Percentiles rank a stretch among this genome's conserved stretches.
Conservation (phyloP, 2,888 invertebrate species). For the Diloba caeruleocephala region DNA sequence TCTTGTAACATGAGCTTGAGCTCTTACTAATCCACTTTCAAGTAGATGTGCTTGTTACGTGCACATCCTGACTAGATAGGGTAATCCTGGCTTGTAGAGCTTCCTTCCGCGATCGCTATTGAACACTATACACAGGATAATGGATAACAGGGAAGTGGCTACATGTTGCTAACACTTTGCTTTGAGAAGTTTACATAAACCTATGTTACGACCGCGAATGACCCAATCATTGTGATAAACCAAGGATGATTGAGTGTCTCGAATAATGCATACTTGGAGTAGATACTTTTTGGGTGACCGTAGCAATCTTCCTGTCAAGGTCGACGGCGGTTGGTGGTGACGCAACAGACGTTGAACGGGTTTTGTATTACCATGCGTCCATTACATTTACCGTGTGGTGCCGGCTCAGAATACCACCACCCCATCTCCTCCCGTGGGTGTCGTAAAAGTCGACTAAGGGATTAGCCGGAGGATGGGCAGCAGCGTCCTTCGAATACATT, state of each 20-base stretch:
- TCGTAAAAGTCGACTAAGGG: too few relatives aligned
- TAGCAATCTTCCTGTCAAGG: constrained; percentile 73
- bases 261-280: constrained; percentile 33
- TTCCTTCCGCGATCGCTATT: constrained; percentile 80
- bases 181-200: constrained; percentile 22
- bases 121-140: constrained; percentile 67
- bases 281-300: constrained; percentile 49
- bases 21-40: constrained; percentile 75
- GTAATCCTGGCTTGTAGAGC: constrained; percentile 77
- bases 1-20: constrained; percentile 72
- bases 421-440: too few relatives aligned
- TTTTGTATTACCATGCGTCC: constrained; percentile 69
- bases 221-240: constrained; percentile 28
- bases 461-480: too few relatives aligned
- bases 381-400: too few relatives aligned
- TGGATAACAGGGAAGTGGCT: constrained; percentile 75
- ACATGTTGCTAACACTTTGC: constrained; percentile 20
- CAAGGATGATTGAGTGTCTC: constrained; percentile 39
- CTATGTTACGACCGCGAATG: constrained; percentile 20
- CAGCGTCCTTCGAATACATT: too few relatives aligned
- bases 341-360: constrained; percentile 78
- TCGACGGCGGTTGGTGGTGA: constrained; percentile 73
- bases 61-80: constrained; percentile 83
- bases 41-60: constrained; percentile 70
- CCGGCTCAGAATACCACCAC: too few relatives aligned